phyloP scores from a whole-genome alignment of 2,888 invertebrate species.

The Chironomus tentans region DNA sequence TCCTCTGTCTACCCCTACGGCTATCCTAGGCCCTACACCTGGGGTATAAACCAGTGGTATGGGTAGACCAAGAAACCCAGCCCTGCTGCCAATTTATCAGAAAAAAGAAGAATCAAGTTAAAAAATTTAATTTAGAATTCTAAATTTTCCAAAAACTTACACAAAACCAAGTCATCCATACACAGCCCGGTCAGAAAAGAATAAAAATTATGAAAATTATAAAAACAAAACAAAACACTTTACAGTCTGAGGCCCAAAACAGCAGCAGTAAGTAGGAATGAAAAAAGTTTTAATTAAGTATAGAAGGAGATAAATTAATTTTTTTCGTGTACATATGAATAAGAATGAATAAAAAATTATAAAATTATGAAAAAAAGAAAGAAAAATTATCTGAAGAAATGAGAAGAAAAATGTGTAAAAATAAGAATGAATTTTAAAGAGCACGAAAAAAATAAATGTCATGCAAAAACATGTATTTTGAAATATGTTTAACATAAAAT shows the following conservation, averaged over 20 bases:
- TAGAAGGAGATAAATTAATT: slow-evolving; percentile 9
- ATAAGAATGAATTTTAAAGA: not conserved
- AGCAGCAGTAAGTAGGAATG: not conserved
- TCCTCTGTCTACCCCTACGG: no score
- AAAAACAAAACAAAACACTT: slow-evolving; percentile 20
- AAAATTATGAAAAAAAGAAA: not conserved
- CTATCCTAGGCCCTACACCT: no score
- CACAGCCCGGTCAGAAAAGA: no score
- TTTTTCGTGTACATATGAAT: slow-evolving; percentile 12
- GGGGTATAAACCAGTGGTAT: no score
- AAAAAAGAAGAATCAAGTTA: no score
- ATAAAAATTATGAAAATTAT: not conserved
- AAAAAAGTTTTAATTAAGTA: slow-evolving; percentile 20
- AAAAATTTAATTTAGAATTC: no score
- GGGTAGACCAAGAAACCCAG: no score
- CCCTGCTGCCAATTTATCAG: no score
- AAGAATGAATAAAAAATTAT: not conserved
- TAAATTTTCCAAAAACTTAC: no score
- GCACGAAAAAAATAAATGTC: slow-evolving; percentile 24
- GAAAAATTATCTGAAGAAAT: no score
- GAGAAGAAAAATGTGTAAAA: slow-evolving; percentile 13
- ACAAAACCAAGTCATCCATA: no score
- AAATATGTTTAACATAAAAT: slow-evolving; percentile 26
- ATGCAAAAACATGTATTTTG: slow-evolving; percentile 27
- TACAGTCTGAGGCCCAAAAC: not conserved